Evolutionary conservation across 2,888 invertebrate species (phyloP), one percentile per base, ranked within the genome.

Genomic region (Coenonympha arcania): DNA sequence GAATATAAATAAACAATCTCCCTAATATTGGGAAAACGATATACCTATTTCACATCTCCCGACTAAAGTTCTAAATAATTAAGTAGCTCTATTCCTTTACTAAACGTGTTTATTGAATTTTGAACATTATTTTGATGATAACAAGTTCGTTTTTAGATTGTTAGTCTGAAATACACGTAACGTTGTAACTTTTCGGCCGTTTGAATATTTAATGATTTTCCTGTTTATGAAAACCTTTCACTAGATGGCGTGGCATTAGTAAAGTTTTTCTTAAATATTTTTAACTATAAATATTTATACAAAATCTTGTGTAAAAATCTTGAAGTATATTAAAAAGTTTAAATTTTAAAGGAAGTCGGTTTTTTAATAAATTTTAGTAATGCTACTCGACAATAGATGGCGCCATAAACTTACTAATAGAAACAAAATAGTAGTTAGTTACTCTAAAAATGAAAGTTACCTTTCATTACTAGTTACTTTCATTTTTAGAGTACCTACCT

Each of bases 121-220:
- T 66, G 44, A 55, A 66, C 66, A 58, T 59, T 76, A 71, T 52
- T 0, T 0, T n/a, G 0, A 3, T 13, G 0, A 1, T 0, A 5
- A 51, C 60, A 75, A 65, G 64, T 66, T 59, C 31, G 41, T 54
- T 55, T 69, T 73, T 71, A 40, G 57, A 41, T 49, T 64, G 64
- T n/a, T 56, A 22, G 28, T 15, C 44, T 33, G 47, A 61, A 22
- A 65, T 70, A 69, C 69, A 68, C 68, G 64, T 71, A 71, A 72
- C 69, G 65, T 69, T 62, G 74, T 79, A 80, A 79, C 77, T 79
- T 79, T 76, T 66, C 69, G 68, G 62, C 65, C 55, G 61, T 53
- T 37, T 80, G 62, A 78, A 82, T 81, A 73, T 75, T 79, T 81
- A 63, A 81, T 76, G 53, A 64, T 26, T 26, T 39, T 5, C 24